Percentiles rank a stretch among this genome's conserved stretches.
Conservation (phyloP, 2,113 vertebrate genomes). For the Charina bottae region DNA sequence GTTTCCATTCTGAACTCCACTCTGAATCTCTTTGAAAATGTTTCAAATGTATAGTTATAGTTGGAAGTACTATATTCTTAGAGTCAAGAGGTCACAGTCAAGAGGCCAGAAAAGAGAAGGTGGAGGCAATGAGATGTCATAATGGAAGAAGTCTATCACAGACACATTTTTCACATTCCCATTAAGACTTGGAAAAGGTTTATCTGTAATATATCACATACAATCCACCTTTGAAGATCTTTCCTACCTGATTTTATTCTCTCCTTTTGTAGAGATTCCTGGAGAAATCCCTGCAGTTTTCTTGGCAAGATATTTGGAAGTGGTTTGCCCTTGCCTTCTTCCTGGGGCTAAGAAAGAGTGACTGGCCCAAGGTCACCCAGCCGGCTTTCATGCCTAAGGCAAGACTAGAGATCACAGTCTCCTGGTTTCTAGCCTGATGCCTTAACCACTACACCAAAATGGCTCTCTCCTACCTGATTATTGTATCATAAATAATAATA, state of each 20-base stretch:
- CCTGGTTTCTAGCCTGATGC: neutral
- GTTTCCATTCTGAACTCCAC: constrained; percentile 30
- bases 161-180: neutral
- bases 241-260: neutral
- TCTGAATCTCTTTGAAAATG: constrained; percentile 7
- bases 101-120: neutral
- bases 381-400: neutral
- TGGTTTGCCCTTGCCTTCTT: neutral
- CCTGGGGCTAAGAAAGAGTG: neutral
- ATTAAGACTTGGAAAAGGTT: neutral
- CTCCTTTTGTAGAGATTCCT: neutral
- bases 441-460: neutral
- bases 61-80: neutral
- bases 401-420: neutral
- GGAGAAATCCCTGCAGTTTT: neutral
- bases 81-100: constrained; percentile 11
- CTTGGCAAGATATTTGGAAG: neutral
- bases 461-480: neutral
- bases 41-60: constrained; percentile 19
- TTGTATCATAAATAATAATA: neutral
- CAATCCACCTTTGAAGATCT: neutral
- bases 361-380: neutral
- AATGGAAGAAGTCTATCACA: accelerated
- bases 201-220: neutral
- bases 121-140: neutral